Evolutionary conservation across 1,140 invertebrate species (phyloP), one percentile per base, ranked within the genome.

Genomic region (Meteorus sp.): DNA sequence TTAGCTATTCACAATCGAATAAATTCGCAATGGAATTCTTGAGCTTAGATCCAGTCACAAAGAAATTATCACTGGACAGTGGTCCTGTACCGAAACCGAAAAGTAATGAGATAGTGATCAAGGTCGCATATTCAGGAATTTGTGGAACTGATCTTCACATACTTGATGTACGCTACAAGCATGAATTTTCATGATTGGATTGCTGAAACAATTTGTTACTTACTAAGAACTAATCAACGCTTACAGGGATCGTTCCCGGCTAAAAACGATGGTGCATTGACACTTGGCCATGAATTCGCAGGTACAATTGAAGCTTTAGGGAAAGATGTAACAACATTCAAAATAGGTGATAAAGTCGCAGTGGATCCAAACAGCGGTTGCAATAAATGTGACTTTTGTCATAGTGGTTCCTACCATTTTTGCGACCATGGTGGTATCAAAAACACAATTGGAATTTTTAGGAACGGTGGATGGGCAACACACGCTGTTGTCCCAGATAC

Each of bases 81-180:
- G 67, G 77, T 3, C 76, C 75, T 23, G 72, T 85, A 45, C 86
- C 86, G 0, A 68, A 74, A 52, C 74, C 86, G 0, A 60, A 60
- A 0, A 64, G 77, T 0, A 71, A 83, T 56, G 83, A 88, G 22
- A 80, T 88, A n/a, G 76, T 87, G 9, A 75, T 89, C 2, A 83
- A 82, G 69, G 85, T 88, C 0, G 81, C 83, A 13, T 88, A 84
- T 67, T 73, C 85, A 1, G 91, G 90, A 1, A 85, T 93, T 37
- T 93, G 91, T 77, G 91, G 90, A 0, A 92, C 90, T 13, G 91
- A 93, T 79, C 81, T 93, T 1, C 90, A 92, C 66, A 90, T 91
- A 66, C 79, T 87, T 4, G 81, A 85, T 70, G 87, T 88, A 78
- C 72, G 67, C 15, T 9, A 33, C 8, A 3, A 39, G 4, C n/a